A percentile compares a stretch with the other conserved stretches of the same genome.
phyloP scores from a whole-genome alignment of 1,140 invertebrate genomes.

The Drosophila repleta region DNA sequence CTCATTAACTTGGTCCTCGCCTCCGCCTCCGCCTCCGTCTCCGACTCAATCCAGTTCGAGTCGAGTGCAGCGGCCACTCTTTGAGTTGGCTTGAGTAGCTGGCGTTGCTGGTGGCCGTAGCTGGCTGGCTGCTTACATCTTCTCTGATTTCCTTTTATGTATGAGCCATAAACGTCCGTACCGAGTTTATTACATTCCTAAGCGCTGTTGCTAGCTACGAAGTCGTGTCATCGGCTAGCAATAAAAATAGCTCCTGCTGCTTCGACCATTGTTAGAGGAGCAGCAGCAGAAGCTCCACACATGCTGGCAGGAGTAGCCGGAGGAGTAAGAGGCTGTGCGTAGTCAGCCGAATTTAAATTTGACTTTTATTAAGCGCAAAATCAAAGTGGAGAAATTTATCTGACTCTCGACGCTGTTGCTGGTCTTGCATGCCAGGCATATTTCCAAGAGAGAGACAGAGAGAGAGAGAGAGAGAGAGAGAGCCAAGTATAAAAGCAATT shows the following conservation, averaged over 20 bases:
- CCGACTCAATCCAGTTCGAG: background rate
- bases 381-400: conserved; percentile 78
- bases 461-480: conserved; percentile 24
- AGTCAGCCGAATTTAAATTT: conserved; percentile 82
- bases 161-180: conserved; percentile 64
- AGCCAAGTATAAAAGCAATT: conserved; percentile 70
- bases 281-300: conserved; percentile 23
- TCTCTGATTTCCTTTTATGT: conserved; percentile 75
- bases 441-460: conserved; percentile 48
- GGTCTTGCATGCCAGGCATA: conserved; percentile 58
- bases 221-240: conserved; percentile 48
- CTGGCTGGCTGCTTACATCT: conserved; percentile 39
- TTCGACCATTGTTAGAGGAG: conserved; percentile 12
- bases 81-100: conserved; percentile 14
- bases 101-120: no score
- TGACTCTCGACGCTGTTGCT: conserved; percentile 22
- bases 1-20: conserved; percentile 5
- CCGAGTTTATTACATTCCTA: conserved; percentile 74
- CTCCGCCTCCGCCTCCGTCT: no score
- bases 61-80: conserved; percentile 11
- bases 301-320: conserved; percentile 6
- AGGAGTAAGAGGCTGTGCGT: conserved; percentile 36
- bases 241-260: conserved; percentile 39
- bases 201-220: conserved; percentile 38
- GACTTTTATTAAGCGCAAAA: conserved; percentile 81